Conservation (phyloP, 2,113 vertebrate species). For the Pithys albifrons region DNA sequence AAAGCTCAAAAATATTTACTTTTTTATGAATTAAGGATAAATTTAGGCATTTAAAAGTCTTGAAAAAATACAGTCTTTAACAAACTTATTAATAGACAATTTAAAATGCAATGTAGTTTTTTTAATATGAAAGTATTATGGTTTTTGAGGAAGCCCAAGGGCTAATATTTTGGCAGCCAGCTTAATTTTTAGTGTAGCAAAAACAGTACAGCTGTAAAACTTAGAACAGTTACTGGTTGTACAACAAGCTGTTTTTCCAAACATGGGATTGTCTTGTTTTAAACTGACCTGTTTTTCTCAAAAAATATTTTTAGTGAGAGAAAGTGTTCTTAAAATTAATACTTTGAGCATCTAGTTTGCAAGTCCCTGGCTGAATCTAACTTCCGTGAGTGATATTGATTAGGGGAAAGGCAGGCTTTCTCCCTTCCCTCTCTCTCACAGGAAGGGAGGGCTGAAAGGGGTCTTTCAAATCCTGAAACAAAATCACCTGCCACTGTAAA, state of each 20-base stretch:
- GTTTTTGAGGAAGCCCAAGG: not conserved
- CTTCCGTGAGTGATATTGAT: accelerated
- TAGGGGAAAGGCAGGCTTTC: not conserved
- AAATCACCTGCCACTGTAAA: not conserved
- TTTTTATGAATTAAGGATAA: not conserved
- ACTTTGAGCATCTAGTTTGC: not conserved
- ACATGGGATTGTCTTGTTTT: not conserved
- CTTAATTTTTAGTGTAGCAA: not conserved
- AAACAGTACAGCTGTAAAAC: not conserved
- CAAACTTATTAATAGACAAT: not conserved
- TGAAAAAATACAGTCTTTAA: not conserved
- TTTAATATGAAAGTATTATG: not conserved
- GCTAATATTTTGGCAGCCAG: not conserved
- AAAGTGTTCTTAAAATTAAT: not conserved
- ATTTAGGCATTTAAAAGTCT: not conserved
- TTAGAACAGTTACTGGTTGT: not conserved
- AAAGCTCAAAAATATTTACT: not conserved
- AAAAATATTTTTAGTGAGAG: not conserved
- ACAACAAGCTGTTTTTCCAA: not conserved
- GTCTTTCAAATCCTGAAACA: not conserved
- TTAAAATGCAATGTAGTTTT: not conserved
- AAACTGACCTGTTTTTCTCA: not conserved
- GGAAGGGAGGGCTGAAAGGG: not conserved
- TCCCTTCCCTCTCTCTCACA: not conserved
- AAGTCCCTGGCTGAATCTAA: not conserved